Conservation (phyloP, 2,113 vertebrate genomes). For the Gavialis gangeticus region DNA sequence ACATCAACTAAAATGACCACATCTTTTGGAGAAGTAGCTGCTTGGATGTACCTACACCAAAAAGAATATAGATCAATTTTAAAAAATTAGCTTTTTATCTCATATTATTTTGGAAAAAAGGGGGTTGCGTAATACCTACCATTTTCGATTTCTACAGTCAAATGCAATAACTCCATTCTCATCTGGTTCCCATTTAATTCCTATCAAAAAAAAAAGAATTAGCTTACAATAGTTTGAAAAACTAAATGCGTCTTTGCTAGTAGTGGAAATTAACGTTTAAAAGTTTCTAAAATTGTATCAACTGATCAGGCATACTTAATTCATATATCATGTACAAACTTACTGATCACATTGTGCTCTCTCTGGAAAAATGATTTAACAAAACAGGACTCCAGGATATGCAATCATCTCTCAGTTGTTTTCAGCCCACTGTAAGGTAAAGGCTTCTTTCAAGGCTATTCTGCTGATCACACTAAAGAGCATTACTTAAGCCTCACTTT, state of each 20-base stretch:
- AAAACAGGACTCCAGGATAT: not conserved
- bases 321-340: not conserved
- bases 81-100: not conserved
- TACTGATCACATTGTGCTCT: not conserved
- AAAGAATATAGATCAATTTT: slow-evolving; percentile 6
- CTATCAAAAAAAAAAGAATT: slow-evolving; percentile 74
- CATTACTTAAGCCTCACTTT: not conserved
- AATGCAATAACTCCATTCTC: slow-evolving; percentile 98
- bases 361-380: not conserved
- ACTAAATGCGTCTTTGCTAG: not conserved
- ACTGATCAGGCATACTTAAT: slow-evolving; percentile 4
- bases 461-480: not conserved
- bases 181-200: slow-evolving; percentile 98
- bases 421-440: not conserved
- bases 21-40: slow-evolving; percentile 97
- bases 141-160: slow-evolving; percentile 98
- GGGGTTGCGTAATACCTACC: slow-evolving; percentile 79
- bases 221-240: slow-evolving; percentile 49
- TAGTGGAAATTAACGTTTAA: slow-evolving; percentile 19
- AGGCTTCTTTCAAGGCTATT: not conserved
- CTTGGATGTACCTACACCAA: slow-evolving; percentile 94
- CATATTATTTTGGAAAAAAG: not conserved
- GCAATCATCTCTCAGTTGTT: not conserved
- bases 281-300: slow-evolving; percentile 30
- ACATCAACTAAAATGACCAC: slow-evolving; percentile 97